phyloP scores from a whole-genome alignment of 2,888 invertebrate species.

The Himalopsyche tibetana region DNA sequence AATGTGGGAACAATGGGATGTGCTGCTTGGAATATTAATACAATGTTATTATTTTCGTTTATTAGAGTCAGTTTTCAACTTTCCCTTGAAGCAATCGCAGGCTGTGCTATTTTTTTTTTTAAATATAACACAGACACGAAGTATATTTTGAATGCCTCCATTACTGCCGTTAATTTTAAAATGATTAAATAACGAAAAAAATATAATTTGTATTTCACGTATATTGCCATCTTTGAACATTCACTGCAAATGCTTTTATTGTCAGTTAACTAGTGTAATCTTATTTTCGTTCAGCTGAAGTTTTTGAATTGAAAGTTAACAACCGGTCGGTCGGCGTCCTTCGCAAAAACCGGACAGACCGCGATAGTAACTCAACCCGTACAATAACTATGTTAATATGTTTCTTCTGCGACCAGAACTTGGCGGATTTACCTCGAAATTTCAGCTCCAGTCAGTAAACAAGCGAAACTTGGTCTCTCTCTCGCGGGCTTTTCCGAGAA shows the following conservation, averaged over 20 bases:
- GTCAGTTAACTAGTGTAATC: neutral
- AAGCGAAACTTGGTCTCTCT: slow-evolving; percentile 53
- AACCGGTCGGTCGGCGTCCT: slow-evolving; percentile 2
- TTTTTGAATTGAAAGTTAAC: slow-evolving; percentile 2
- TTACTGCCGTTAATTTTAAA: too few relatives aligned
- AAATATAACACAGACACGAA: too few relatives aligned
- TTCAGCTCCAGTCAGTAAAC: slow-evolving; percentile 48
- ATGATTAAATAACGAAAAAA: too few relatives aligned
- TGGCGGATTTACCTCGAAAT: slow-evolving; percentile 35
- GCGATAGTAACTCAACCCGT: slow-evolving; percentile 34
- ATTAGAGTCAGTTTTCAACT: too few relatives aligned
- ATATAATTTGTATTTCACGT: neutral
- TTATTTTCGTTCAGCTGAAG: neutral
- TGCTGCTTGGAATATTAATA: slow-evolving; percentile 12
- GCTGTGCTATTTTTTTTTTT: too few relatives aligned
- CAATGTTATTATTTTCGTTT: neutral
- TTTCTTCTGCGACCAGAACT: slow-evolving; percentile 38
- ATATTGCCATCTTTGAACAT: neutral
- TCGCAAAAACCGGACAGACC: slow-evolving; percentile 20
- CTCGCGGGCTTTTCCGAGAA: slow-evolving; percentile 47
- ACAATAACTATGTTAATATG: slow-evolving; percentile 43
- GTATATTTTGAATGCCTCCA: too few relatives aligned
- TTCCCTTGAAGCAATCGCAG: too few relatives aligned
- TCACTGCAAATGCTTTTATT: neutral
- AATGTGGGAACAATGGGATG: slow-evolving; percentile 1